phyloP scores from a whole-genome alignment of 2,113 vertebrate species.

The Bufo bufo region DNA sequence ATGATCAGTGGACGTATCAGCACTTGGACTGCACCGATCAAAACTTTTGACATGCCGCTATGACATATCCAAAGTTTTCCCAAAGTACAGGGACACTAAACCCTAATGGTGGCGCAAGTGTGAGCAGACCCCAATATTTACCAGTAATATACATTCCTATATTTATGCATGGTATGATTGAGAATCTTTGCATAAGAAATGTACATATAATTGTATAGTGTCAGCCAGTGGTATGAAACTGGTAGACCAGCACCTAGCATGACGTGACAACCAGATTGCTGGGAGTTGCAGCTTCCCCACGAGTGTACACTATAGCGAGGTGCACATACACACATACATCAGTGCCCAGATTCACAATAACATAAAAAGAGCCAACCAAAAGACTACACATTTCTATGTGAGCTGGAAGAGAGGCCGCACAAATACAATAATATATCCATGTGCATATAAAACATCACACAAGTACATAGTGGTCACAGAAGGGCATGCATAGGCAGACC shows the following conservation, averaged over 20 bases:
- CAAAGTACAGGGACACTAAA: too few species aligned
- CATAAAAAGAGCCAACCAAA: background rate
- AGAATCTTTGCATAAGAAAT: background rate
- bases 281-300: background rate
- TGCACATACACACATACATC: background rate
- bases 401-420: background rate
- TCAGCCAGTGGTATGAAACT: background rate
- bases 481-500: background rate
- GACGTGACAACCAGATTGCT: background rate
- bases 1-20: too few species aligned
- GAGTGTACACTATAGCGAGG: background rate
- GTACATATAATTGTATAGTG: background rate
- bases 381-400: background rate
- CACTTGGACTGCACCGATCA: too few species aligned
- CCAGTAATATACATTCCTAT: background rate
- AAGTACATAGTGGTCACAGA: background rate
- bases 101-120: background rate
- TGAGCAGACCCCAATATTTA: background rate
- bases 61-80: too few species aligned
- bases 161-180: background rate
- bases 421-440: background rate
- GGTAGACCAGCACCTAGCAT: background rate
- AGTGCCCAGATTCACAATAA: background rate
- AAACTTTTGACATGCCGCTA: too few species aligned
- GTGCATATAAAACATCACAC: background rate